Percentiles rank a stretch among this genome's conserved stretches.
These are phyloP conservation scores for Mallateleia sp. DNA, from an alignment of 2,888 invertebrate species.

Conservation along the genomic window DNA sequence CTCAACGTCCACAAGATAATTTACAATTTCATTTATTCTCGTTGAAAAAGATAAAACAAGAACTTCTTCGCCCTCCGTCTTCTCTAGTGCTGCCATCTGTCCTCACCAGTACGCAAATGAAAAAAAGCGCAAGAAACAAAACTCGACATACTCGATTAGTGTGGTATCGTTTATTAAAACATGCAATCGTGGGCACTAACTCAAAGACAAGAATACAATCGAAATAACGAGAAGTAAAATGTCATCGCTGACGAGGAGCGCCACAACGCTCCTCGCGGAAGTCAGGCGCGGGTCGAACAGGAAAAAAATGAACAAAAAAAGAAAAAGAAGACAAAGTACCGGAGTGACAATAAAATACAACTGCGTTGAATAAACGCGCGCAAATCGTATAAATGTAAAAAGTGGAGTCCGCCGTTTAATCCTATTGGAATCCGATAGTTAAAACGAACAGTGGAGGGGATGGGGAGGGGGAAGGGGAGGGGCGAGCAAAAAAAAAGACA, in stretches of 20 bases:
- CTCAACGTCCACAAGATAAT: no score
- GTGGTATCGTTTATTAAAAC: conserved; percentile 50
- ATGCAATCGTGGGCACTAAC: conserved; percentile 50
- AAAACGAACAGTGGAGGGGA: no score
- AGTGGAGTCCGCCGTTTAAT: conserved; percentile 60
- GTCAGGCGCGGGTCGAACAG: conserved; percentile 31
- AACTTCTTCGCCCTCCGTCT: neutral
- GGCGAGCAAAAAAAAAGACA: conserved; percentile 1
- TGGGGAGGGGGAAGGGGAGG: no score
- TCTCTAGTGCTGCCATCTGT: neutral
- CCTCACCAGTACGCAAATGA: neutral
- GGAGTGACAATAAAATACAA: conserved; percentile 48
- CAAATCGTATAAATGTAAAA: conserved; percentile 66
- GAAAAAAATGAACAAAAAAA: neutral
- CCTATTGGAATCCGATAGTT: conserved; percentile 37
- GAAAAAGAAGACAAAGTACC: neutral
- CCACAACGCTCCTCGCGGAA: conserved; percentile 16
- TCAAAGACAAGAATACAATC: conserved; percentile 50
- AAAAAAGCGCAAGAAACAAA: conserved; percentile 36
- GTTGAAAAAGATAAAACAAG: neutral
- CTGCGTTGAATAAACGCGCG: conserved; percentile 50
- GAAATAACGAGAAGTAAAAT: conserved; percentile 21
- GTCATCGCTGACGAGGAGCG: conserved; percentile 40
- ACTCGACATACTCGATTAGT: conserved; percentile 26
- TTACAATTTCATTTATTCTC: no score